Evolutionary conservation across 2,113 vertebrate genomes (phyloP).

Genomic region (Gallinago jamesoni): DNA sequence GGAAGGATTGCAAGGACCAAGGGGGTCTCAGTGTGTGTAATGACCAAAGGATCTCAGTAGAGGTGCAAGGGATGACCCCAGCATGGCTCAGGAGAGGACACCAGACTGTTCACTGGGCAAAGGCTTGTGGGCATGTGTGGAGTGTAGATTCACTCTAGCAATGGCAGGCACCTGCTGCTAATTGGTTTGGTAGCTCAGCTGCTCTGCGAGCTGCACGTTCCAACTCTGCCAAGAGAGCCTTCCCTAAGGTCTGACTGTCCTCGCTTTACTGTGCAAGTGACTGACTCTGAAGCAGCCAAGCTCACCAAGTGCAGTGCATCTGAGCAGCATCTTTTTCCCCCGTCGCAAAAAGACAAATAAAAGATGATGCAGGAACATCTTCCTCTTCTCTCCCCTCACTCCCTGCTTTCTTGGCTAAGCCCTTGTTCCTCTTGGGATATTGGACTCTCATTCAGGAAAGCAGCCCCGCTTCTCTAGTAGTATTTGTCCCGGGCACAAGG

Average conservation of each 20-base stretch:
- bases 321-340: neutral
- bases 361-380: neutral
- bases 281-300: neutral
- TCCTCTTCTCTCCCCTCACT: neutral
- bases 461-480: neutral
- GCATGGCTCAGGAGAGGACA: neutral
- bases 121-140: fast-evolving
- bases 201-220: neutral
- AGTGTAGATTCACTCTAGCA: neutral
- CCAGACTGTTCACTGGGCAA: neutral
- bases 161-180: neutral
- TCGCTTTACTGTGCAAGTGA: neutral
- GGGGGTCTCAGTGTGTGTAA: neutral
- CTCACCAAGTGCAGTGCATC: fast-evolving
- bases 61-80: neutral
- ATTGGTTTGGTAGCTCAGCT: neutral
- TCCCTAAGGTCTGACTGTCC: neutral
- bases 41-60: neutral
- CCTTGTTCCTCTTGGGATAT: neutral
- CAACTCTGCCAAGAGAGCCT: neutral
- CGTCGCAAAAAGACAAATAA: neutral
- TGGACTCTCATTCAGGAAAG: neutral
- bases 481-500: slow-evolving; percentile 15
- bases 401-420: neutral
- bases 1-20: neutral